These are phyloP conservation scores for Channa striata DNA, from an alignment of 2,797 vertebrate species.

Conservation along the genomic window DNA sequence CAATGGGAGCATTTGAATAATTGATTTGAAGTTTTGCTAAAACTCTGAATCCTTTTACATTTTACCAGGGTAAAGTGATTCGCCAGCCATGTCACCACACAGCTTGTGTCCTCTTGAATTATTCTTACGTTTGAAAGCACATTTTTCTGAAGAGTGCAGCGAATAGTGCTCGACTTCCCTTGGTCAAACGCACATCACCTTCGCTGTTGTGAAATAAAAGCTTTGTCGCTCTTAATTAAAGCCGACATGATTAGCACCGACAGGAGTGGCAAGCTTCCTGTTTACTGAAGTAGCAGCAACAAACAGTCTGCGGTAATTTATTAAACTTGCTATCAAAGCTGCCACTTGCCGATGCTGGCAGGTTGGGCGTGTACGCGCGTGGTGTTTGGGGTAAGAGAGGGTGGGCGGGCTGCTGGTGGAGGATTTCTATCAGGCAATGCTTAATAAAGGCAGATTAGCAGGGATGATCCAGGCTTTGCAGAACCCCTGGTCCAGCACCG, in stretches of 20 bases:
- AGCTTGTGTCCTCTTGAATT: conserved; percentile 45
- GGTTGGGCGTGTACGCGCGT: conserved; percentile 4
- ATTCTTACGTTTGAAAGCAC: conserved; percentile 39
- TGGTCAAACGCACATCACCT: conserved; percentile 42
- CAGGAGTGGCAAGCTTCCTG: conserved; percentile 61
- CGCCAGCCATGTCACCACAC: conserved; percentile 36
- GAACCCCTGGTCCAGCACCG: conserved; percentile 75
- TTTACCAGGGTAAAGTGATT: conserved; percentile 54
- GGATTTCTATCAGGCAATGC: conserved; percentile 87
- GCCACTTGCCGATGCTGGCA: conserved; percentile 67
- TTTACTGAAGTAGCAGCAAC: conserved; percentile 53
- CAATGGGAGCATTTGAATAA: conserved; percentile 65
- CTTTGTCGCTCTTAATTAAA: conserved; percentile 70
- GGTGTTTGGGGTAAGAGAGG: conserved; percentile 58
- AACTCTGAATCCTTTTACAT: conserved; percentile 60
- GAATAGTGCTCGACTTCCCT: conserved; percentile 18
- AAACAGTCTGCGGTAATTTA: conserved; percentile 75
- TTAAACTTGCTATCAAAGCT: conserved; percentile 77
- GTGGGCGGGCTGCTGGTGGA: conserved; percentile 51
- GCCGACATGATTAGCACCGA: conserved; percentile 47
- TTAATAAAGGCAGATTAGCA: conserved; percentile 90
- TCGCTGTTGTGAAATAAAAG: conserved; percentile 49
- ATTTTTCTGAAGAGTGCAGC: conserved; percentile 27
- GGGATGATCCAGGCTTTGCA: conserved; percentile 91
- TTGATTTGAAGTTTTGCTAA: conserved; percentile 68